phyloP scores from a whole-genome alignment of 2,797 vertebrate species.

The Schizopygopsis pylzovi region DNA sequence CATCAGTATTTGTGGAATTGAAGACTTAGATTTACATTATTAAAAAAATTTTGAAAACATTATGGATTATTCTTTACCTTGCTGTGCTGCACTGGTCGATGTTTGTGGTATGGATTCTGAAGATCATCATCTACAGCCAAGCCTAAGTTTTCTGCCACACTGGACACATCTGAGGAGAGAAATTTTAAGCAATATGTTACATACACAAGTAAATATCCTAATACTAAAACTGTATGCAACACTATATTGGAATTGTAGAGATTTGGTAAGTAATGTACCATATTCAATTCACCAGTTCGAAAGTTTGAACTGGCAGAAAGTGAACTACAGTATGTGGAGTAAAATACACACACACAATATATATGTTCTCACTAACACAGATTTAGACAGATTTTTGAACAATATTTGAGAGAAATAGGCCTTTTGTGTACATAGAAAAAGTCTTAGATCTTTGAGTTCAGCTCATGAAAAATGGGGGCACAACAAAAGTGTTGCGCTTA shows the following conservation, averaged over 20 bases:
- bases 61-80: slow-evolving; percentile 78
- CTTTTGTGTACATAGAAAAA: too few relatives aligned
- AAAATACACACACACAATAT: not conserved
- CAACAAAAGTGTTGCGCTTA: too few relatives aligned
- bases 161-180: slow-evolving; percentile 83
- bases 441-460: too few relatives aligned
- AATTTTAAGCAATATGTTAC: not conserved
- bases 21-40: not conserved
- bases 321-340: not conserved
- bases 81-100: slow-evolving; percentile 83
- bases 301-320: not conserved
- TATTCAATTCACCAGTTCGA: not conserved
- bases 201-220: not conserved
- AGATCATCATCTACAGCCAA: slow-evolving; percentile 80
- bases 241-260: not conserved
- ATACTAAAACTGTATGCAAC: not conserved
- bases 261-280: not conserved
- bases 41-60: not conserved
- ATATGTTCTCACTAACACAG: too few relatives aligned
- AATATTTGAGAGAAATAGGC: too few relatives aligned
- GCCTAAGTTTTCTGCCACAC: slow-evolving; percentile 79
- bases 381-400: too few relatives aligned
- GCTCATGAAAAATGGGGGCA: too few relatives aligned
- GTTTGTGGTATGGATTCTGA: slow-evolving; percentile 74
- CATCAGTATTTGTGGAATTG: not conserved